Conservation (phyloP, 2,797 vertebrate genomes). For the Cossypha dichroa region DNA sequence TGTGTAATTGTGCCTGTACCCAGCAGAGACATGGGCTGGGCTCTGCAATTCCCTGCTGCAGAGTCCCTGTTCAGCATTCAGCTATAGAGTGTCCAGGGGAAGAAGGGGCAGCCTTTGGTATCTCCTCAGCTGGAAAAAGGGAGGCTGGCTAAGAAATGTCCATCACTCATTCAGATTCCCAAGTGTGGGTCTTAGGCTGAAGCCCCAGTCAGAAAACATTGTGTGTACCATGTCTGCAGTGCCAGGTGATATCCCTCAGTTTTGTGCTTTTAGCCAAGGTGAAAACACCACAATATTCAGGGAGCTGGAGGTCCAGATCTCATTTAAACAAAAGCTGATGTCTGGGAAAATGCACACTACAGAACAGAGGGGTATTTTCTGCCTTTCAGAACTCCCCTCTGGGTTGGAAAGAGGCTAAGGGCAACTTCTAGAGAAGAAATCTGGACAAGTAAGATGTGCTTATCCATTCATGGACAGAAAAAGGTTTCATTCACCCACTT, state of each 20-base stretch:
- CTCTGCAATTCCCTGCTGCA: background rate
- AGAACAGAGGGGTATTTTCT: background rate
- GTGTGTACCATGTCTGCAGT: accelerated
- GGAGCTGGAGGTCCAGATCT: background rate
- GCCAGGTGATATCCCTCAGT: accelerated
- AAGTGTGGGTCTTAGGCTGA: background rate
- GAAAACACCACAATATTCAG: background rate
- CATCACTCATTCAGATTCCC: background rate
- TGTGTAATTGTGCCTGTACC: background rate
- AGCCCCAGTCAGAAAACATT: background rate
- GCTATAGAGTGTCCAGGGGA: accelerated
- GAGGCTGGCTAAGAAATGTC: background rate
- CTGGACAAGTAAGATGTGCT: background rate
- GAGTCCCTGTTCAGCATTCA: background rate
- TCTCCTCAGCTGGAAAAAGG: background rate
- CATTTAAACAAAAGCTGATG: background rate
- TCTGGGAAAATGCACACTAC: accelerated
- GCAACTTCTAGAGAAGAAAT: background rate
- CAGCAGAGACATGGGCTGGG: accelerated
- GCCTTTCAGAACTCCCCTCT: background rate
- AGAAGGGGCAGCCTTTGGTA: background rate
- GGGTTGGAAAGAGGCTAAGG: background rate
- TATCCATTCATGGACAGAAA: background rate
- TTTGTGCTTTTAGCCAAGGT: background rate
- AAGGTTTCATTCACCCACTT: background rate